Evolutionary conservation across 2,888 invertebrate species (phyloP).

Genomic region (Sthenelais limicola): DNA sequence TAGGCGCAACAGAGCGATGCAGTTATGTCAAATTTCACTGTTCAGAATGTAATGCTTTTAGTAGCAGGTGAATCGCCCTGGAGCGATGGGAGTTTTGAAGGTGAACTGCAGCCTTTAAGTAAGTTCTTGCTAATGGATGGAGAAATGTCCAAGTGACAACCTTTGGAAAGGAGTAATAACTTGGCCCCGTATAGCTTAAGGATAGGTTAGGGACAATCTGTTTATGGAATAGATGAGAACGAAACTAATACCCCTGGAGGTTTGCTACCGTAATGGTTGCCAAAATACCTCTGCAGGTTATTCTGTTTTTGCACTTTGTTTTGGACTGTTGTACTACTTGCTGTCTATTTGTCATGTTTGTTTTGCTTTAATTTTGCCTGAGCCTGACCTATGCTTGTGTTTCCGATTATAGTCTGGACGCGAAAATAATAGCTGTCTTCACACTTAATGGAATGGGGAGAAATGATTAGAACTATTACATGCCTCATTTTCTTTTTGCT

Average conservation of each 20-base stretch:
- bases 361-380: no score
- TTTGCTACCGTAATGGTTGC: background rate
- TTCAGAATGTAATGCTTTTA: background rate
- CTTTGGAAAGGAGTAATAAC: background rate
- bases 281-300: background rate
- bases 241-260: background rate
- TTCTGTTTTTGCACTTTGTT: constrained; percentile 26
- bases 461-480: no score
- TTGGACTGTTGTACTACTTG: constrained; percentile 7
- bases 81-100: constrained; percentile 5
- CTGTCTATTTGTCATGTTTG: constrained; percentile 25
- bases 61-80: background rate
- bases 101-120: background rate
- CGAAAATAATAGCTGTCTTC: no score
- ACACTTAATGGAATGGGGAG: no score
- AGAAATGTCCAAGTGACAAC: constrained; percentile 25
- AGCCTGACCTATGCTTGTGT: no score
- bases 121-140: constrained; percentile 24
- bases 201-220: constrained; percentile 7
- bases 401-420: no score
- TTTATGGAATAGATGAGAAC: constrained; percentile 18
- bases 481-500: no score
- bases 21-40: constrained; percentile 23
- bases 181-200: constrained; percentile 1
- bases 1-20: no score